Conservation (phyloP, 23 tunicate genomes). For the Trididemnum clinides region DNA sequence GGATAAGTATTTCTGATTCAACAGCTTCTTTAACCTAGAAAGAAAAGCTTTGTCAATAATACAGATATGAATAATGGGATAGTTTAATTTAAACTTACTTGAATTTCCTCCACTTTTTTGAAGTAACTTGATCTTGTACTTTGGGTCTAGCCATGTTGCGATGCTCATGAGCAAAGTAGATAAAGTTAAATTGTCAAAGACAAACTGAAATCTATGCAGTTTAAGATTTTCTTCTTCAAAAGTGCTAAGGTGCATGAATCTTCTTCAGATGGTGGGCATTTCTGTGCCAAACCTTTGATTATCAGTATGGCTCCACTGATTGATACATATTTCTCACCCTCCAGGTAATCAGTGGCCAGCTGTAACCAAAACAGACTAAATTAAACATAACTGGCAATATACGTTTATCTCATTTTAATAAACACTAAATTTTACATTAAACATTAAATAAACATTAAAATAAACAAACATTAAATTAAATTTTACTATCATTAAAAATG, state of each 20-base stretch:
- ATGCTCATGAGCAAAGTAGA: constrained; percentile 22
- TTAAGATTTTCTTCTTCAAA: background rate
- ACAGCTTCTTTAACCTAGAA: too few species aligned
- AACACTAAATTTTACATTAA: background rate
- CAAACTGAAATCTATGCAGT: background rate
- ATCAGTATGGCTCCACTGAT: constrained; percentile 19
- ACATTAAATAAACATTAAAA: too few species aligned
- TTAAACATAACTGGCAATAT: background rate
- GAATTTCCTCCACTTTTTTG: constrained; percentile 20
- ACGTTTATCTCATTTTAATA: background rate
- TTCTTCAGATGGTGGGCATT: constrained; percentile 33
- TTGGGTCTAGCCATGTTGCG: too few species aligned
- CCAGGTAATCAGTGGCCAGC: too few species aligned
- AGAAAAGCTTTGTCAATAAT: background rate
- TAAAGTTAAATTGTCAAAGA: background rate
- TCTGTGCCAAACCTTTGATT: constrained; percentile 34
- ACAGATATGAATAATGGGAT: background rate
- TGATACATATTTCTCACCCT: constrained; percentile 30
- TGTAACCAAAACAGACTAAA: constrained; percentile 11
- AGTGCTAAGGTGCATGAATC: constrained; percentile 26
- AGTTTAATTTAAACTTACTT: constrained; percentile 8
- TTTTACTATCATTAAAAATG: background rate
- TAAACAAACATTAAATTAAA: background rate
- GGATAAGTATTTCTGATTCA: too few species aligned
- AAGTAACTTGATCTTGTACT: constrained; percentile 25